Evolutionary conservation across 2,797 vertebrate species (phyloP).

Genomic region (Scolopax bukidnonensis): DNA sequence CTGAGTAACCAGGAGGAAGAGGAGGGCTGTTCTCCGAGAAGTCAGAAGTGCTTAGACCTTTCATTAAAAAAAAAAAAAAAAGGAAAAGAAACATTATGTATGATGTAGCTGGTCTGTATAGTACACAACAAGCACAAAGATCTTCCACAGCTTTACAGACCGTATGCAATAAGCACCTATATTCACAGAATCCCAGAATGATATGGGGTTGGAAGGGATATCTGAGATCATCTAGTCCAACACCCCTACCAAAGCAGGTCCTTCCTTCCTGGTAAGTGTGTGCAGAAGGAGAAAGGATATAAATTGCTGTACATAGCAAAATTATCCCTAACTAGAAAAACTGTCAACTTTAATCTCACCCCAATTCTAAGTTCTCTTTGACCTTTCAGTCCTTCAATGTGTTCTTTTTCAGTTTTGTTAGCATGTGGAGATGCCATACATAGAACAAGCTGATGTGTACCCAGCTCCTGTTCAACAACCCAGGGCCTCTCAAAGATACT

Average conservation of each 20-base stretch:
- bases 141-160: background rate
- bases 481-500: background rate
- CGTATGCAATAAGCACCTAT: background rate
- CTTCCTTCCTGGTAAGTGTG: background rate
- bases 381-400: background rate
- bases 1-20: slow-evolving; percentile 52
- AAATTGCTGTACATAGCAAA: background rate
- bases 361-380: background rate
- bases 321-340: background rate
- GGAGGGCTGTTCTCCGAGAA: slow-evolving; percentile 46
- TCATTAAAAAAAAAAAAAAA: slow-evolving; percentile 29
- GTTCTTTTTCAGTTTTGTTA: background rate
- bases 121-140: background rate
- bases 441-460: background rate
- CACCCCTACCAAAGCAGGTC: background rate
- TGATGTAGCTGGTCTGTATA: background rate
- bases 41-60: slow-evolving; percentile 66
- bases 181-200: background rate
- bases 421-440: background rate
- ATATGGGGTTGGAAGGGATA: too few species aligned
- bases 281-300: background rate
- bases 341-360: background rate
- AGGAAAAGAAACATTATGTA: background rate
- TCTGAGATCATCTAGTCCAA: too few species aligned
- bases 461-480: background rate